These are phyloP conservation scores for Callinectes sapidus DNA, from an alignment of 2,888 invertebrate genomes.

Conservation along the genomic window DNA sequence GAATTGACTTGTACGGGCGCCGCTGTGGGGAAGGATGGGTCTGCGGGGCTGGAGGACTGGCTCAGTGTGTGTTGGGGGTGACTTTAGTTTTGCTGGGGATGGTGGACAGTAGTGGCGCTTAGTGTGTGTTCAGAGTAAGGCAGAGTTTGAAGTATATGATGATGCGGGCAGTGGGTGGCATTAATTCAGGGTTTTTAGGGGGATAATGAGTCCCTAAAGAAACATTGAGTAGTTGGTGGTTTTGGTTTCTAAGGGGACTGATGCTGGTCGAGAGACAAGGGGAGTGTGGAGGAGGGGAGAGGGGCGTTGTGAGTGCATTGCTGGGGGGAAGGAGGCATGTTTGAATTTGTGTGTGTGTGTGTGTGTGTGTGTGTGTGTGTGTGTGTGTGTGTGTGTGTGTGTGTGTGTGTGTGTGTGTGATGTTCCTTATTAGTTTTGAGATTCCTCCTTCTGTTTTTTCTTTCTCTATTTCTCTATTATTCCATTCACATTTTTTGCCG, in stretches of 20 bases:
- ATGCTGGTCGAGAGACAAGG: background rate
- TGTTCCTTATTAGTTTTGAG: background rate
- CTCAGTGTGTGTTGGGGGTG: background rate
- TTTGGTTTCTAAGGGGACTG: background rate
- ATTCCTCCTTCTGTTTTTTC: background rate
- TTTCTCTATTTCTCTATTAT: background rate
- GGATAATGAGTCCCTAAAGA: background rate
- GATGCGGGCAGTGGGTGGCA: background rate
- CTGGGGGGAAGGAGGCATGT: background rate
- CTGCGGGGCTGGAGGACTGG: background rate
- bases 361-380: constrained; percentile 44
- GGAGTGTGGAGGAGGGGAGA: background rate
- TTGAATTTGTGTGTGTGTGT: background rate
- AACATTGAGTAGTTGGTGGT: background rate
- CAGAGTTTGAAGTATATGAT: background rate
- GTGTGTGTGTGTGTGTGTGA: constrained; percentile 39
- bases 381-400: constrained; percentile 45
- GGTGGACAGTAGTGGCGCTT: background rate
- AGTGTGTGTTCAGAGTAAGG: background rate
- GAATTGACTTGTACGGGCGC: constrained; percentile 30
- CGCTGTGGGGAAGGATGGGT: background rate
- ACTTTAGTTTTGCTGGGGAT: background rate
- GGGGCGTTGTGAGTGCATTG: background rate
- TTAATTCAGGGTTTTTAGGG: background rate
- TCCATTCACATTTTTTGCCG: background rate